Evolutionary conservation across 35 echinoderm and acorn worm genomes (phyloP), one percentile per base, ranked within the genome.

Genomic region (Ptychodera flava): DNA sequence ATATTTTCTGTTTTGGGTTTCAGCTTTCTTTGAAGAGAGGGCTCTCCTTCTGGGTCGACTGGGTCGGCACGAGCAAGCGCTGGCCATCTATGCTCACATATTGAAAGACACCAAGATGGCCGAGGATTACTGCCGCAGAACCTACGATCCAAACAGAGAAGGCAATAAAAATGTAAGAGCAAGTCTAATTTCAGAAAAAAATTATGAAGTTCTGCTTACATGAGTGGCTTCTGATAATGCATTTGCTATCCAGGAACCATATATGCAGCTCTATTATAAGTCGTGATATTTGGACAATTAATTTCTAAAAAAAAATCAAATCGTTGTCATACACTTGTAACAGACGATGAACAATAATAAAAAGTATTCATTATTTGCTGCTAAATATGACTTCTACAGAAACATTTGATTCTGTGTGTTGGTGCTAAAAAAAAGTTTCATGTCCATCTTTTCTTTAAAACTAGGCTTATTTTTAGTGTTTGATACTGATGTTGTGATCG

Each of bases 61-160:
- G 75, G 95, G 95, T 1, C 85, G 90, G 34, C 95, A 98, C 78
- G 95, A 98, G 79, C 95, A 98, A 86, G 92, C 95, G 0, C 78
- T 98, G 38, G 95, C 95, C 15, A 93, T 98, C 36, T 98, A 98
- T 81, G 95, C 95, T 36, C 95, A 98, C 84, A 79, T 98, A 37
- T 90, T 98, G 34, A 98, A 98, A 84, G 90, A 94, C 64, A 93
- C 95, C 15, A 82, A 78, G 37, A 87, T 91, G 80, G 95, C 95
- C 14, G 90, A 98, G 79, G 92, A 94, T 32, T 98, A 98, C 88
- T 98, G 95, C 36, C 76, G 92, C 31, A 83, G 90, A 34, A 94
- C 89, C 35, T 91, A 88, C 78, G 36, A 88, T 15, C 86, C 87
- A 32, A 81, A 86, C 29, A 82, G 78, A 16, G 88, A 94, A 86